A percentile compares a stretch with the other conserved stretches of the same genome.
These are phyloP conservation scores for Ammodramus savannarum DNA, from an alignment of 2,113 vertebrate genomes.

Conservation along the genomic window DNA sequence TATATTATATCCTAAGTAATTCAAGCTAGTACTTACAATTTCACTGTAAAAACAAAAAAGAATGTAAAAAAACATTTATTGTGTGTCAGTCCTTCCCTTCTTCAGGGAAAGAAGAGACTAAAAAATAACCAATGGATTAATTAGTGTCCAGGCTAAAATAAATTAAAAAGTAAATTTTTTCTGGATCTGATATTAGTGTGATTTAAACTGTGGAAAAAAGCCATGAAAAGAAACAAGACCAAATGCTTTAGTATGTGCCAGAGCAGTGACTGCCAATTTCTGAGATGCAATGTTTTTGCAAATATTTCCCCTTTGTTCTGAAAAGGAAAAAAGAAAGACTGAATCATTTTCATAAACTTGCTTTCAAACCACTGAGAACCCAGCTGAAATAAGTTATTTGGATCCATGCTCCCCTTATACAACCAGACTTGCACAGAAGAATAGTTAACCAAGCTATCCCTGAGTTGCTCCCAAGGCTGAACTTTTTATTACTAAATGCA, in stretches of 20 bases:
- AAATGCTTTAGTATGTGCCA: not conserved
- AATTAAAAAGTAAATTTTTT: not conserved
- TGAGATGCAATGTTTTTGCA: not conserved
- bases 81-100: not conserved
- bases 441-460: not conserved
- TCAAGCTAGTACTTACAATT: not conserved
- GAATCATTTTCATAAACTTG: not conserved
- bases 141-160: not conserved
- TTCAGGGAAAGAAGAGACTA: not conserved
- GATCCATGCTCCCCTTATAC: not conserved
- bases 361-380: not conserved
- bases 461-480: not conserved
- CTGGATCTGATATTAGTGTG: not conserved
- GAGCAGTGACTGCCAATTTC: not conserved
- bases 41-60: not conserved
- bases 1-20: not conserved
- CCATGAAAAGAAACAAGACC: not conserved
- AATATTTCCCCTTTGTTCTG: not conserved
- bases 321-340: not conserved
- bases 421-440: not conserved
- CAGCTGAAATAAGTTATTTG: not conserved
- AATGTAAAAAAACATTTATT: not conserved
- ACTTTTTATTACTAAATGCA: not conserved
- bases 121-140: not conserved
- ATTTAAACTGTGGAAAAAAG: not conserved